A percentile compares a stretch with the other conserved stretches of the same genome.
These are phyloP conservation scores for Oedothorax gibbosus DNA, from an alignment of 1,140 invertebrate species.

Conservation along the genomic window DNA sequence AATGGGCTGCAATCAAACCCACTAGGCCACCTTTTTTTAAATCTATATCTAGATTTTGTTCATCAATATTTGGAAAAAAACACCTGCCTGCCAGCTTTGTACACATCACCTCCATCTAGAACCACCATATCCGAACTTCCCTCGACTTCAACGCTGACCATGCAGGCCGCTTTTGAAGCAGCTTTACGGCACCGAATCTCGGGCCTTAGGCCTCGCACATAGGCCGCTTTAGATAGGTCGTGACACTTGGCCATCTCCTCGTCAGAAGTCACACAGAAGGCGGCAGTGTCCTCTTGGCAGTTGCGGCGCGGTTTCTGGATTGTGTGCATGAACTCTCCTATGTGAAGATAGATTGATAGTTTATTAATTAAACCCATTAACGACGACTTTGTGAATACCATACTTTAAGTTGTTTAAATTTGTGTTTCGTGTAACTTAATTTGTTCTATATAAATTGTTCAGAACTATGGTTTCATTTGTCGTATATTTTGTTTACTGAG, in stretches of 20 bases:
- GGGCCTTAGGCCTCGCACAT: constrained; percentile 79
- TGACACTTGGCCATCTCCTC: constrained; percentile 77
- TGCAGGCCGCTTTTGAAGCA: constrained; percentile 73
- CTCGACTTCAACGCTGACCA: constrained; percentile 74
- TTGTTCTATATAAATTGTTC: no score
- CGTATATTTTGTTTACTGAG: no score
- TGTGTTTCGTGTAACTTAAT: no score
- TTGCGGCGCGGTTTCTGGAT: constrained; percentile 76
- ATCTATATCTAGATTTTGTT: no score
- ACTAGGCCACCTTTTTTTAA: no score
- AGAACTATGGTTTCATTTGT: no score
- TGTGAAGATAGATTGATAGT: no score
- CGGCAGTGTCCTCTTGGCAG: constrained; percentile 70
- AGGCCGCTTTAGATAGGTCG: constrained; percentile 76
- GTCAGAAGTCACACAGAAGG: constrained; percentile 75
- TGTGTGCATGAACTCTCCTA: constrained; percentile 81
- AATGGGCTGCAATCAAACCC: no score
- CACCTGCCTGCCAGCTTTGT: constrained; percentile 76
- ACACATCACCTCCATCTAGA: constrained; percentile 78
- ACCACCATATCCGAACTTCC: constrained; percentile 78
- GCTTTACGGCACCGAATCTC: constrained; percentile 76
- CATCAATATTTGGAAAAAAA: neutral
- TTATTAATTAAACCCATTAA: no score
- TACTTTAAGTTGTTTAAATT: no score
- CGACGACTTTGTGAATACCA: no score